phyloP scores from a whole-genome alignment of 2,888 invertebrate genomes.

The Salticus scenicus region DNA sequence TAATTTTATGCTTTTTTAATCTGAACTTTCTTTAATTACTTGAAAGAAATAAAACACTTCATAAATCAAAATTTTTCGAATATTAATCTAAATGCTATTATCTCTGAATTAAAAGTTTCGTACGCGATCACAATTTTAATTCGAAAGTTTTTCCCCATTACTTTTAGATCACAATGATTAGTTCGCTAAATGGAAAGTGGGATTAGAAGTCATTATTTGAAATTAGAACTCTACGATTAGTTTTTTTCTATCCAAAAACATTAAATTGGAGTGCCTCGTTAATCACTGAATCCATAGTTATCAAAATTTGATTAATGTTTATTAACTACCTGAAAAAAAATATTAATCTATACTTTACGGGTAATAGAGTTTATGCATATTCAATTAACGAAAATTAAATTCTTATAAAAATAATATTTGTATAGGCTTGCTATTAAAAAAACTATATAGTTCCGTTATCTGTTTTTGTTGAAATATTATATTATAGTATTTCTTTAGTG shows the following conservation, averaged over 20 bases:
- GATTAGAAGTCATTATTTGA: neutral
- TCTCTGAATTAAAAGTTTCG: neutral
- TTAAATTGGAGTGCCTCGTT: neutral
- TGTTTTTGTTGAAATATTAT: no score
- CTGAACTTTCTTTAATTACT: constrained; percentile 4
- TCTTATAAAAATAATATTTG: no score
- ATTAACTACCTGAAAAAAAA: neutral
- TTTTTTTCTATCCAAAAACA: neutral
- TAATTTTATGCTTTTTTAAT: neutral
- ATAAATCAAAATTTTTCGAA: constrained; percentile 23
- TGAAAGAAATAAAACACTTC: neutral
- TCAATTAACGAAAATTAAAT: no score
- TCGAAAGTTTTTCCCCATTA: neutral
- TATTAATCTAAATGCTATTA: neutral
- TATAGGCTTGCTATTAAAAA: no score
- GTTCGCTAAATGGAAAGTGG: neutral
- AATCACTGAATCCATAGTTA: neutral
- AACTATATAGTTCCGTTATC: no score
- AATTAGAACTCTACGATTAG: neutral
- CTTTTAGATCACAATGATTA: neutral
- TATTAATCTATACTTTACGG: no score
- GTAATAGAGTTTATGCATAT: no score
- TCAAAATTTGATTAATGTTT: neutral
- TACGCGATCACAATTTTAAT: neutral
- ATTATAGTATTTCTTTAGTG: no score